Percentiles rank a stretch among this genome's conserved stretches.
Conservation (phyloP, 2,113 vertebrate genomes). For the Protomyctophum bolini region DNA sequence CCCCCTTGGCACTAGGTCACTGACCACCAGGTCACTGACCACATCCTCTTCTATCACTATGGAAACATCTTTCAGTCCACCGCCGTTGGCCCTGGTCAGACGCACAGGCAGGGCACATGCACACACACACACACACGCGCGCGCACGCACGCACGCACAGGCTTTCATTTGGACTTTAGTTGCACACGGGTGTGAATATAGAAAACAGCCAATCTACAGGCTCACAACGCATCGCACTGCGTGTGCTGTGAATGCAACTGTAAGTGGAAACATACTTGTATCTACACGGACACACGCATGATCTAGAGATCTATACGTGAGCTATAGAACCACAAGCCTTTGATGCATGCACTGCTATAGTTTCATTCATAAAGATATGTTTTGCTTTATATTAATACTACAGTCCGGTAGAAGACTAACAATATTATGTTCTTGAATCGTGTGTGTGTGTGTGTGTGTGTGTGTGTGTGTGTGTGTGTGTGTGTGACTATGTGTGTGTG, state of each 20-base stretch:
- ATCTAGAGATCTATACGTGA: too few relatives aligned
- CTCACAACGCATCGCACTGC: too few relatives aligned
- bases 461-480: neutral
- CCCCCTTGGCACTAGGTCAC: too few relatives aligned
- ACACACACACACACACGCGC: neutral
- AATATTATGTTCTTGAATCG: too few relatives aligned
- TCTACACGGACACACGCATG: too few relatives aligned
- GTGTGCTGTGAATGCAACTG: too few relatives aligned
- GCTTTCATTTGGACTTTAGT: too few relatives aligned
- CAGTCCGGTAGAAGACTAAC: too few relatives aligned
- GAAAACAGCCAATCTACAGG: neutral
- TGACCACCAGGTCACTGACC: slow-evolving; percentile 63
- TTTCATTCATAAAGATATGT: slow-evolving; percentile 20
- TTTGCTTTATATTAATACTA: neutral
- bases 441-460: neutral
- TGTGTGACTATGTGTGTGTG: neutral
- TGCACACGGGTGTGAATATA: neutral
- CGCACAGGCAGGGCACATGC: neutral
- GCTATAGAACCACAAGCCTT: too few relatives aligned
- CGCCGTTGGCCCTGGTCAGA: slow-evolving; percentile 20
- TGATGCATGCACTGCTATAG: neutral
- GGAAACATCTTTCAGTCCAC: slow-evolving; percentile 62
- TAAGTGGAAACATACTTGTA: too few relatives aligned
- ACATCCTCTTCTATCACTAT: slow-evolving; percentile 76
- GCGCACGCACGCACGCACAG: too few relatives aligned